Evolutionary conservation across 1,140 invertebrate genomes (phyloP).

Genomic region (Cyclina sinensis): DNA sequence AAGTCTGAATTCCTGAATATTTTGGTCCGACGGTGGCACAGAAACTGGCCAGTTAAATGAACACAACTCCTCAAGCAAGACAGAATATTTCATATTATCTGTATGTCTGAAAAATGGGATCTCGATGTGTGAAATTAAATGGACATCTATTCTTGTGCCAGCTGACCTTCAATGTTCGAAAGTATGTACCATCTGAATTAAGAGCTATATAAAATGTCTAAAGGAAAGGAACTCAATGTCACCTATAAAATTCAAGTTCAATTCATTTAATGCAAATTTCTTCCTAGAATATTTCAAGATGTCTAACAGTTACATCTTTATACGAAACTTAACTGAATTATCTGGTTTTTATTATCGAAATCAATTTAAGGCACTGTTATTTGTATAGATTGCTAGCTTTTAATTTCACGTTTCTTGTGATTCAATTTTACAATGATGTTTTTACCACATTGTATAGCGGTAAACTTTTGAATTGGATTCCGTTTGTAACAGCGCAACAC

Average conservation of each 20-base stretch:
- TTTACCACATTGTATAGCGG: constrained; percentile 7
- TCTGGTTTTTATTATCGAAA: constrained; percentile 21
- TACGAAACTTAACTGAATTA: constrained; percentile 9
- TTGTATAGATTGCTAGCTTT: constrained; percentile 25
- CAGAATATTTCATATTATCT: no score
- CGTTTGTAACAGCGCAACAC: constrained; percentile 21
- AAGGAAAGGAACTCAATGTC: neutral
- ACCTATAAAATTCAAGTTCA: neutral
- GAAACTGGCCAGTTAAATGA: no score
- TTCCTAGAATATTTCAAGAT: neutral
- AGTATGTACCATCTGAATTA: no score
- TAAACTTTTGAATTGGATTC: constrained; percentile 20
- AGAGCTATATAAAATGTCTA: no score
- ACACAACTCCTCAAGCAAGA: no score
- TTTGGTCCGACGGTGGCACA: no score
- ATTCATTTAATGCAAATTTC: constrained; percentile 17
- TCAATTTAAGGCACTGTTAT: constrained; percentile 22
- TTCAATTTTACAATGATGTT: constrained; percentile 27
- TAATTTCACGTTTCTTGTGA: constrained; percentile 30
- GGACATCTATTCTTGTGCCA: no score
- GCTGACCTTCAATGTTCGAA: no score
- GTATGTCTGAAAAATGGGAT: no score
- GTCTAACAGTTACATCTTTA: constrained; percentile 5
- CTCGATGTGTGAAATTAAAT: no score
- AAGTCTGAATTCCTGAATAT: no score